Conservation (phyloP, 2,797 vertebrate genomes). For the Tenualosa thibaudeaui region DNA sequence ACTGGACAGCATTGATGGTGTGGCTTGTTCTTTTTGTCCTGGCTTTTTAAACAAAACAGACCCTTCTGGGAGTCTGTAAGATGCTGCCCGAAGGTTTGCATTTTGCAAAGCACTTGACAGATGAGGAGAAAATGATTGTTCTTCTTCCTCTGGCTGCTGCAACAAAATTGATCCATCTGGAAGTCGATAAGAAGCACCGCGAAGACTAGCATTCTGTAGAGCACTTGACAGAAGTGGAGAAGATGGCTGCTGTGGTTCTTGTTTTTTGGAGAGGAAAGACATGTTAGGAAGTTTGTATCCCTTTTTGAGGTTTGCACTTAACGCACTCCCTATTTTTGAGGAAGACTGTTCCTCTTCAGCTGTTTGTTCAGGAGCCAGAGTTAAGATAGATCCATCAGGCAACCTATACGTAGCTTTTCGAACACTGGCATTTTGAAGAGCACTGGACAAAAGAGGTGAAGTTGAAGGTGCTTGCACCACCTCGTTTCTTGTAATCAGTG, state of each 20-base stretch:
- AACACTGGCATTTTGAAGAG: constrained; percentile 64
- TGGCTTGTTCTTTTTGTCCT: constrained; percentile 44
- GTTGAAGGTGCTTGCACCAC: constrained; percentile 54
- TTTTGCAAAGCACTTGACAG: constrained; percentile 73
- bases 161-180: constrained; percentile 48
- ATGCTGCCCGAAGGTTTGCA: constrained; percentile 62
- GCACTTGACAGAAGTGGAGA: constrained; percentile 70
- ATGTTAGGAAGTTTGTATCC: constrained; percentile 70
- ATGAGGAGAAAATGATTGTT: constrained; percentile 56
- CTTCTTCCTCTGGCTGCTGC: constrained; percentile 49
- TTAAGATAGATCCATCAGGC: constrained; percentile 65
- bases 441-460: constrained; percentile 65
- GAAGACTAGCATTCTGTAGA: constrained; percentile 67
- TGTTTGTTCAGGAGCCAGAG: constrained; percentile 62
- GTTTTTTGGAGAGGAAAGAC: constrained; percentile 58
- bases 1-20: constrained; percentile 47
- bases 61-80: constrained; percentile 61
- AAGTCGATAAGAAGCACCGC: constrained; percentile 66
- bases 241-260: constrained; percentile 44
- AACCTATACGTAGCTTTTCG: constrained; percentile 66
- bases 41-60: constrained; percentile 48
- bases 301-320: constrained; percentile 50
- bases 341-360: constrained; percentile 41
- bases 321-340: constrained; percentile 49
- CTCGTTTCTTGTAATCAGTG: constrained; percentile 64